A percentile compares a stretch with the other conserved stretches of the same genome.
phyloP scores from a whole-genome alignment of 2,113 vertebrate species.

The Platysternon megacephalum region DNA sequence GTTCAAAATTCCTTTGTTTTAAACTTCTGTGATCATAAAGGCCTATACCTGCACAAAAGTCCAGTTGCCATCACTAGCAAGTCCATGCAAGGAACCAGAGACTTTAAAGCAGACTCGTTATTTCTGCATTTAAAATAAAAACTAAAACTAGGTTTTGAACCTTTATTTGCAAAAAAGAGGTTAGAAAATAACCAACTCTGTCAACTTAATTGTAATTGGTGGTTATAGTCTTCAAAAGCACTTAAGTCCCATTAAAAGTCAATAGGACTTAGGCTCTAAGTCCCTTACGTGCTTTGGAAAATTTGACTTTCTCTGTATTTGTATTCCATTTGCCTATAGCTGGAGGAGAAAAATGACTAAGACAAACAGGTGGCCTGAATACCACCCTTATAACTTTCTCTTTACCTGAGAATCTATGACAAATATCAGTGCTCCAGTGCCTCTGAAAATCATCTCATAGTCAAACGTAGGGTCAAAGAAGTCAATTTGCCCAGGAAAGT shows the following conservation, averaged over 20 bases:
- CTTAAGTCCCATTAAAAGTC: background rate
- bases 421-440: slow-evolving; percentile 92
- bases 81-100: slow-evolving; percentile 12
- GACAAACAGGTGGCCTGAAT: background rate
- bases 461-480: slow-evolving; percentile 95
- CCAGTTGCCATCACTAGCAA: background rate
- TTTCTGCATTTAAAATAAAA: background rate
- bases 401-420: slow-evolving; percentile 95
- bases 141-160: background rate
- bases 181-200: background rate
- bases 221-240: background rate
- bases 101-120: background rate
- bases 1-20: background rate
- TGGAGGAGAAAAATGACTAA: background rate
- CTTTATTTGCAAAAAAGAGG: background rate
- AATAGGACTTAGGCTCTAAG: background rate
- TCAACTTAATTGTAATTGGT: background rate
- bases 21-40: background rate
- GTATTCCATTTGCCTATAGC: background rate
- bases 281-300: background rate
- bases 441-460: slow-evolving; percentile 96
- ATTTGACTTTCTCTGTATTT: background rate
- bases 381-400: background rate
- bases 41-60: background rate
- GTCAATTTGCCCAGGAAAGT: slow-evolving; percentile 95